Conservation (phyloP, 2,888 invertebrate genomes). For the Mechanitis messenoides region DNA sequence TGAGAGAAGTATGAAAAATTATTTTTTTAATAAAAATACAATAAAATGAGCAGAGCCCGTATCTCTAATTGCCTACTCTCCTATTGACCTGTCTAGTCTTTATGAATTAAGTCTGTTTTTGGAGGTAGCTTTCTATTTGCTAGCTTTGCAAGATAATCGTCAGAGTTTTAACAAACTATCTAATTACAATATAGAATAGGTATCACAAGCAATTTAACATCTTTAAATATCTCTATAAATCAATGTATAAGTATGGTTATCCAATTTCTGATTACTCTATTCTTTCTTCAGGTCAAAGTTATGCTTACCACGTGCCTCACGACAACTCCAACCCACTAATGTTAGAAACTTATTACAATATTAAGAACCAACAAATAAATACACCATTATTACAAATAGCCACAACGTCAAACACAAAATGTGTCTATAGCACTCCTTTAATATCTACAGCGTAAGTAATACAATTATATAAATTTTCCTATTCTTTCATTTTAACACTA, state of each 20-base stretch:
- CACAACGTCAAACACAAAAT: slow-evolving; percentile 36
- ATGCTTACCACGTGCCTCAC: slow-evolving; percentile 23
- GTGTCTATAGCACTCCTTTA: slow-evolving; percentile 42
- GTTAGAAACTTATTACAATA: slow-evolving; percentile 51
- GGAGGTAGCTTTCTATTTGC: no score
- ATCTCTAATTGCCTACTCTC: no score
- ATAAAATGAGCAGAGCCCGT: not conserved
- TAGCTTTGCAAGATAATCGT: no score
- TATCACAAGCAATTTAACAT: no score
- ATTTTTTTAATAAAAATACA: slow-evolving; percentile 1
- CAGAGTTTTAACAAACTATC: no score
- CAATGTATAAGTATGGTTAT: no score
- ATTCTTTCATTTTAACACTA: not conserved
- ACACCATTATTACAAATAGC: slow-evolving; percentile 35
- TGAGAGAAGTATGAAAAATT: slow-evolving; percentile 42
- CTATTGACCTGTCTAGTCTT: not conserved
- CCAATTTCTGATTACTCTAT: not conserved
- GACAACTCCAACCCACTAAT: slow-evolving; percentile 21
- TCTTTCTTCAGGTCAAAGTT: slow-evolving; percentile 30
- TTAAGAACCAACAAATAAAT: slow-evolving; percentile 37
- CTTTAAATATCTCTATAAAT: no score
- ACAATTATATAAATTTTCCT: not conserved
- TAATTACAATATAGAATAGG: no score
- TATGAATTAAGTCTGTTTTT: no score
- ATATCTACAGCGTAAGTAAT: slow-evolving; percentile 51